A percentile compares a stretch with the other conserved stretches of the same genome.
These are phyloP conservation scores for Romanomermis culicivorax DNA, from an alignment of 2,888 invertebrate genomes.

Conservation along the genomic window DNA sequence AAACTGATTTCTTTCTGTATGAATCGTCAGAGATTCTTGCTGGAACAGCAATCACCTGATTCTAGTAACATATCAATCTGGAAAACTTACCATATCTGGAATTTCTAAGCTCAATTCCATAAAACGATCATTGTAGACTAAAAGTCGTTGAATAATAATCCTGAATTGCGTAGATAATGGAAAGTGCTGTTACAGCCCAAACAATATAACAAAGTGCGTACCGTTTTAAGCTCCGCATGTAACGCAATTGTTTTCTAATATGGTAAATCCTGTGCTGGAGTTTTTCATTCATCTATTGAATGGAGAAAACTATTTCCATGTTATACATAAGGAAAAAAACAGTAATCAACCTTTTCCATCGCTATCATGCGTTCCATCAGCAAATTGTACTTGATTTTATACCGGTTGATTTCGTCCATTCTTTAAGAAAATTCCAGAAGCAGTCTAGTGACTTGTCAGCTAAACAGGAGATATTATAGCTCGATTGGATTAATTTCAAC, in stretches of 20 bases:
- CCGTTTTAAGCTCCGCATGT: background rate
- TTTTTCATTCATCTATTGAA: background rate
- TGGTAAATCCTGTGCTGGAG: background rate
- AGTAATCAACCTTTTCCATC: background rate
- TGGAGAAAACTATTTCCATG: background rate
- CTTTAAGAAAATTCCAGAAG: no score
- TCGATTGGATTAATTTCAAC: no score
- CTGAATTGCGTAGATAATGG: no score
- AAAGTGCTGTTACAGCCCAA: no score
- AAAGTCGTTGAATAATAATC: constrained; percentile 5
- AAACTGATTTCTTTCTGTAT: no score
- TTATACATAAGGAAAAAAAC: background rate
- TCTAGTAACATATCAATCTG: no score
- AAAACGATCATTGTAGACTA: constrained; percentile 9
- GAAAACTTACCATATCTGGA: constrained; percentile 11
- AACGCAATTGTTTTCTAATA: background rate
- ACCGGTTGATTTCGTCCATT: background rate
- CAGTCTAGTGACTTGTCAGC: no score
- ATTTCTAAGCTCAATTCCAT: constrained; percentile 12
- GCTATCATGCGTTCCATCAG: background rate
- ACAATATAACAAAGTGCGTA: background rate
- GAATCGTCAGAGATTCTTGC: no score
- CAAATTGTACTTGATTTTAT: background rate
- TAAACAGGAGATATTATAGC: no score
- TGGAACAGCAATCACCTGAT: no score